These are phyloP conservation scores for Caenorhabditis macrosperma DNA, from an alignment of 2,888 invertebrate species.

Conservation along the genomic window DNA sequence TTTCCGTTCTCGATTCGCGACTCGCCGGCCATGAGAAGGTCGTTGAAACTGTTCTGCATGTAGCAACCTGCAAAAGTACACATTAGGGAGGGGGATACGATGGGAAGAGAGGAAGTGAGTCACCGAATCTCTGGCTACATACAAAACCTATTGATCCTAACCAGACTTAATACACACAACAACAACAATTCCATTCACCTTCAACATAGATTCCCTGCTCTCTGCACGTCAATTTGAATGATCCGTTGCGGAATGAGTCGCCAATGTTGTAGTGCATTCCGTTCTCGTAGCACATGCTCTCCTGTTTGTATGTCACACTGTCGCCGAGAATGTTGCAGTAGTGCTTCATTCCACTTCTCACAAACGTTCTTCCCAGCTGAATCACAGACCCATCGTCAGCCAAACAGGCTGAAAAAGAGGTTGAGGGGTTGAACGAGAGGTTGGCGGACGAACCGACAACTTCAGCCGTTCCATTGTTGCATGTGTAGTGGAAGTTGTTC, in stretches of 20 bases:
- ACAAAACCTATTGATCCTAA: too few species aligned
- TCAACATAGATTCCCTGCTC: conserved; percentile 75
- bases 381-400: conserved; percentile 78
- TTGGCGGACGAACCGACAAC: conserved; percentile 73
- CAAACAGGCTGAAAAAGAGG: conserved; percentile 76
- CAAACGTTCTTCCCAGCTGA: conserved; percentile 75
- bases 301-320: conserved; percentile 79
- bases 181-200: conserved; percentile 55
- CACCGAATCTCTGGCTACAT: too few species aligned
- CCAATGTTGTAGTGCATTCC: conserved; percentile 78
- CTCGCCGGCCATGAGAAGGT: conserved; percentile 72
- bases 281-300: conserved; percentile 79
- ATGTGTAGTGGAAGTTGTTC: conserved; percentile 78
- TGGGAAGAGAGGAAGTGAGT: too few species aligned
- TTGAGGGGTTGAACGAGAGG: not conserved
- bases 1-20: conserved; percentile 74
- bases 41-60: conserved; percentile 72
- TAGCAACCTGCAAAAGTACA: conserved; percentile 77
- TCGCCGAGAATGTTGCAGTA: conserved; percentile 74
- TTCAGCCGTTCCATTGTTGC: conserved; percentile 79
- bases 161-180: too few species aligned
- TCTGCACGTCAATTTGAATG: conserved; percentile 76
- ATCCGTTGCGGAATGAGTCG: conserved; percentile 77
- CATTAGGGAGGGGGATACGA: too few species aligned
- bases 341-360: conserved; percentile 75